These are phyloP conservation scores for Leptothorax acervorum DNA, from an alignment of 2,888 invertebrate species.

Conservation along the genomic window DNA sequence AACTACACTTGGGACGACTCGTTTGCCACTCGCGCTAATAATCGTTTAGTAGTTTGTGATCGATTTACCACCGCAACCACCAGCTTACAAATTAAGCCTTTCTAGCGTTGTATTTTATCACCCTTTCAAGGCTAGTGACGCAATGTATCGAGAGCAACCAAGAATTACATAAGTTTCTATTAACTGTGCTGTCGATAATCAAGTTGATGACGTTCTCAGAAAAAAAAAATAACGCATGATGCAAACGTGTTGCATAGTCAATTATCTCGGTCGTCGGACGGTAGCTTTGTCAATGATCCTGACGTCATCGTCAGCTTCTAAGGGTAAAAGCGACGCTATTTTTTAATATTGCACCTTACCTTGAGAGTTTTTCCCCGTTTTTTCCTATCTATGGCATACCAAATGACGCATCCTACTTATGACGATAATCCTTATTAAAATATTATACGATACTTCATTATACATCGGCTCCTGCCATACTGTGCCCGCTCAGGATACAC, in stretches of 20 bases:
- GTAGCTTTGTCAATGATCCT: slow-evolving; percentile 70
- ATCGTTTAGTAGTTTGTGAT: slow-evolving; percentile 33
- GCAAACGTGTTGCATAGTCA: slow-evolving; percentile 57
- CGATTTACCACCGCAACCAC: background rate
- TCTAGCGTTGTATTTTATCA: background rate
- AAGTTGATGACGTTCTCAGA: background rate
- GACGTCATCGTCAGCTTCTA: slow-evolving; percentile 68
- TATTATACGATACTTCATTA: background rate
- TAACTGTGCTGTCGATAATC: background rate
- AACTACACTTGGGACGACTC: background rate
- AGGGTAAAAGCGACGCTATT: slow-evolving; percentile 67
- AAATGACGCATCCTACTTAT: background rate
- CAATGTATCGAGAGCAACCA: background rate
- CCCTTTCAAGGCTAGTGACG: background rate
- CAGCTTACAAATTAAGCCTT: background rate
- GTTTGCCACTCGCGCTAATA: slow-evolving; percentile 9
- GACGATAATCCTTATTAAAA: background rate
- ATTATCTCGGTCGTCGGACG: slow-evolving; percentile 65
- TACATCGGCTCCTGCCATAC: no score
- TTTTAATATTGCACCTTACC: slow-evolving; percentile 65
- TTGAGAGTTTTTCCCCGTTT: slow-evolving; percentile 54
- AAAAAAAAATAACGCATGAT: slow-evolving; percentile 24
- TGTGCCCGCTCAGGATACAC: background rate
- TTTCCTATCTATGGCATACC: slow-evolving; percentile 22
- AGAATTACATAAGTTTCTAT: background rate